Evolutionary conservation across 2,113 vertebrate genomes (phyloP).

Genomic region (Etia nguti): DNA sequence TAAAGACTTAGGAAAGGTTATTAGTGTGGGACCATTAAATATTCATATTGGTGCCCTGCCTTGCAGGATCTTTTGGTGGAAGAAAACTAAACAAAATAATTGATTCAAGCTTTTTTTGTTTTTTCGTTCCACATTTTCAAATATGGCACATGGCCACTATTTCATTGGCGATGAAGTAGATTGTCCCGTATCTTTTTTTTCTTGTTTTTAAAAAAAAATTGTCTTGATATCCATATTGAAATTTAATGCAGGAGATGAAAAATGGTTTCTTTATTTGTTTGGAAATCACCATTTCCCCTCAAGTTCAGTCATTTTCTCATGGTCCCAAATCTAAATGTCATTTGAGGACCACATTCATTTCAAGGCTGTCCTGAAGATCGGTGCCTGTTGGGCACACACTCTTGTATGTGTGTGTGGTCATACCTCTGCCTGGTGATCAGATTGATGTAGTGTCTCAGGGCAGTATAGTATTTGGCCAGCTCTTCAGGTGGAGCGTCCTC

Average conservation of each 20-base stretch:
- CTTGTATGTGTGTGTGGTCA: neutral
- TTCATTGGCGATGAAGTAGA: neutral
- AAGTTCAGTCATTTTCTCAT: neutral
- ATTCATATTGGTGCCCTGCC: neutral
- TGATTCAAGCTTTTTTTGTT: neutral
- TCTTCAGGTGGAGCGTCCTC: conserved; percentile 84
- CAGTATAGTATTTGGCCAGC: conserved; percentile 84
- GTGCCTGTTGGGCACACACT: neutral
- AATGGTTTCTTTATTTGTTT: neutral
- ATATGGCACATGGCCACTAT: neutral
- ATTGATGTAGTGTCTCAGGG: conserved; percentile 92
- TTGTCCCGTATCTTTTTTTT: neutral
- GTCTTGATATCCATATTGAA: neutral
- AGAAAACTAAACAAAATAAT: neutral
- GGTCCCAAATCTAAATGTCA: neutral
- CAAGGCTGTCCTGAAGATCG: neutral
- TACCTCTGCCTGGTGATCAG: conserved; percentile 91
- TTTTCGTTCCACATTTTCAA: neutral
- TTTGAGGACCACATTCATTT: neutral
- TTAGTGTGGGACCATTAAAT: neutral
- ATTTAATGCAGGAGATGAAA: neutral
- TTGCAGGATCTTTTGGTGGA: neutral
- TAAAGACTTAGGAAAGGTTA: neutral
- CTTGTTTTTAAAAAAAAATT: neutral
- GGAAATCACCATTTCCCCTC: neutral